These are phyloP conservation scores for Ostrea denselamellosa DNA, from an alignment of 1,140 invertebrate species.

Conservation along the genomic window DNA sequence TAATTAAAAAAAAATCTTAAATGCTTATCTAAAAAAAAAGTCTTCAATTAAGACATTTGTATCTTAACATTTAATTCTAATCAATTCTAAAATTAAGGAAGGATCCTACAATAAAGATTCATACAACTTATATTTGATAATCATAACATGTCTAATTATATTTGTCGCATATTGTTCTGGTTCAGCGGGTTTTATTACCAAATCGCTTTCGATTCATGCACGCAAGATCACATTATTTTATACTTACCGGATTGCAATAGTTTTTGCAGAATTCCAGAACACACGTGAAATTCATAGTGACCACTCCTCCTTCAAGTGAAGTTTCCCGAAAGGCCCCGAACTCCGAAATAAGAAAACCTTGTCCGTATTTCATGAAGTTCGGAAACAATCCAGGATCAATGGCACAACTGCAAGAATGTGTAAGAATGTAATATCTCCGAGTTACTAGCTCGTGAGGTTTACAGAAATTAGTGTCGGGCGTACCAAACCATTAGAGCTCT, in stretches of 20 bases:
- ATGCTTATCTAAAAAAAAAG: background rate
- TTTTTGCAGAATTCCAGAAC: slow-evolving; percentile 54
- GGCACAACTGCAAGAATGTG: slow-evolving; percentile 49
- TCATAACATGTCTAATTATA: background rate
- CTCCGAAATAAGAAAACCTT: slow-evolving; percentile 52
- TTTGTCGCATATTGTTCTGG: background rate
- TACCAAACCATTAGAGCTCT: too few relatives aligned
- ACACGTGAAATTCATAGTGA: slow-evolving; percentile 60
- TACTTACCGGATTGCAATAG: slow-evolving; percentile 39
- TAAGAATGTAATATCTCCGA: background rate
- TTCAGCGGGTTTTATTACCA: background rate
- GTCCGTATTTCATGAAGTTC: slow-evolving; percentile 53
- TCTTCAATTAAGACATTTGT: background rate
- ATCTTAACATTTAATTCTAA: background rate
- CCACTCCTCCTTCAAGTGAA: slow-evolving; percentile 21
- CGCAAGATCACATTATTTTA: background rate
- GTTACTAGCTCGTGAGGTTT: too few relatives aligned
- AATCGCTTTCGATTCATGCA: background rate
- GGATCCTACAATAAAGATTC: too few relatives aligned
- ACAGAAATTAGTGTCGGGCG: too few relatives aligned
- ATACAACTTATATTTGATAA: background rate
- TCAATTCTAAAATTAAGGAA: too few relatives aligned
- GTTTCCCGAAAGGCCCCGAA: slow-evolving; percentile 58
- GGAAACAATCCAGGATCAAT: slow-evolving; percentile 53
- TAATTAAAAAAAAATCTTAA: background rate